These are phyloP conservation scores for Scaptomyza cyrtandrae DNA, from an alignment of 2,888 invertebrate species.

Conservation along the genomic window DNA sequence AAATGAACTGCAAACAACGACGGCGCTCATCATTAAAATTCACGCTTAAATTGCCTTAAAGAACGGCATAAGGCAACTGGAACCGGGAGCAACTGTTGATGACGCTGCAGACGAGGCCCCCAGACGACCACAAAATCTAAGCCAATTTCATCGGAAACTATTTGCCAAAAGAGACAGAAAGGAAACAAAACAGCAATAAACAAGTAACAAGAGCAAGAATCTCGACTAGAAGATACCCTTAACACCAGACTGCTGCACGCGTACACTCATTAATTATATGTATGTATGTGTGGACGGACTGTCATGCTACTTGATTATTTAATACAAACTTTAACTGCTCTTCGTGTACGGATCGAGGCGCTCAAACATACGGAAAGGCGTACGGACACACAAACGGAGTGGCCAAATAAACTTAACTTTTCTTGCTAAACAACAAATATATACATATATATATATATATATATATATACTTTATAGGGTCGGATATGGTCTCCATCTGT, in stretches of 20 bases:
- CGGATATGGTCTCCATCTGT: neutral
- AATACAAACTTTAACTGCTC: too few relatives aligned
- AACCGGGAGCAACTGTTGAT: constrained; percentile 45
- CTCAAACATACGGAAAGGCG: neutral
- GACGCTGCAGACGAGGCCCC: constrained; percentile 14
- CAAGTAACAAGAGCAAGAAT: neutral
- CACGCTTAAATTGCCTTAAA: constrained; percentile 74
- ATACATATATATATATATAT: too few relatives aligned
- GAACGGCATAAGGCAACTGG: constrained; percentile 28
- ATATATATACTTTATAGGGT: neutral
- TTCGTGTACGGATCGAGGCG: neutral
- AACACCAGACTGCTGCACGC: neutral
- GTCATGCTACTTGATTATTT: neutral
- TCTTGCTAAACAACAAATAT: neutral
- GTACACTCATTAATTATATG: neutral
- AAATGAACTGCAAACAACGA: constrained; percentile 76
- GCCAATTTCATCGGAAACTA: constrained; percentile 81
- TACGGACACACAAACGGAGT: neutral
- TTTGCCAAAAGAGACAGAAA: constrained; percentile 71
- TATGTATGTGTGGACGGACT: neutral
- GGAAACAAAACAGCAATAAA: constrained; percentile 37
- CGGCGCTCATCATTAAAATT: constrained; percentile 79
- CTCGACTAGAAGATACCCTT: neutral
- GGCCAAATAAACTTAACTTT: neutral
- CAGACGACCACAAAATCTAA: constrained; percentile 58